phyloP scores from a whole-genome alignment of 2,888 invertebrate genomes.

The Seira sanloemensis region DNA sequence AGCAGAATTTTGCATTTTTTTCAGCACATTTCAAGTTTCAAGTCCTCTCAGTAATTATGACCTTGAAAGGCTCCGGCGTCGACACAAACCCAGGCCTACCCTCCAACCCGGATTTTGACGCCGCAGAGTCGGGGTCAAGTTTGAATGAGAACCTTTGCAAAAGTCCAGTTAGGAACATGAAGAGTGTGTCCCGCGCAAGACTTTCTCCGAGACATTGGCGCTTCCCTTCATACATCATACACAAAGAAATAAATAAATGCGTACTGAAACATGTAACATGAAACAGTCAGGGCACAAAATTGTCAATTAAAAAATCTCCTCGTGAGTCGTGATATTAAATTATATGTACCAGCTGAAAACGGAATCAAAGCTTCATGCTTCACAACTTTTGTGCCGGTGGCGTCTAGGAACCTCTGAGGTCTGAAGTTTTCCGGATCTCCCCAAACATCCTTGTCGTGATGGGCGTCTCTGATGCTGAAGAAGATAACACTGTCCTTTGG shows the following conservation, averaged over 20 bases:
- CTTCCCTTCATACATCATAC: constrained; percentile 45
- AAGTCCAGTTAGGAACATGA: constrained; percentile 62
- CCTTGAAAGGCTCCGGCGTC: constrained; percentile 59
- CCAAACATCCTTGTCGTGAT: constrained; percentile 72
- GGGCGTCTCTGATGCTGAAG: constrained; percentile 59
- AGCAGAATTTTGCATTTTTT: too few relatives aligned
- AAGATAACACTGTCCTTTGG: constrained; percentile 71
- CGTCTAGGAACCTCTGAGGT: constrained; percentile 73
- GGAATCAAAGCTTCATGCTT: too few relatives aligned
- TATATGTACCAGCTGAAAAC: too few relatives aligned
- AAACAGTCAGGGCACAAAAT: too few relatives aligned
- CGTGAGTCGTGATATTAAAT: too few relatives aligned
- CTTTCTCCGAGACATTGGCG: constrained; percentile 67
- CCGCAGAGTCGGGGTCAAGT: constrained; percentile 52
- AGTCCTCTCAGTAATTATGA: constrained; percentile 56
- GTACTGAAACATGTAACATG: too few relatives aligned
- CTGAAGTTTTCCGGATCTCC: constrained; percentile 73
- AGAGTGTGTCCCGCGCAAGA: constrained; percentile 65
- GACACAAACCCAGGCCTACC: constrained; percentile 53
- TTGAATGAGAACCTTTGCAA: constrained; percentile 59
- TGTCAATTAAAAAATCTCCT: too few relatives aligned
- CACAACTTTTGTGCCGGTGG: too few relatives aligned
- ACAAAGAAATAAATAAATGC: neutral
- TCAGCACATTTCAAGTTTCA: too few relatives aligned
- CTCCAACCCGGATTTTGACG: constrained; percentile 40